Evolutionary conservation across 2,797 vertebrate species (phyloP).

Genomic region (Chloroceryle inda): DNA sequence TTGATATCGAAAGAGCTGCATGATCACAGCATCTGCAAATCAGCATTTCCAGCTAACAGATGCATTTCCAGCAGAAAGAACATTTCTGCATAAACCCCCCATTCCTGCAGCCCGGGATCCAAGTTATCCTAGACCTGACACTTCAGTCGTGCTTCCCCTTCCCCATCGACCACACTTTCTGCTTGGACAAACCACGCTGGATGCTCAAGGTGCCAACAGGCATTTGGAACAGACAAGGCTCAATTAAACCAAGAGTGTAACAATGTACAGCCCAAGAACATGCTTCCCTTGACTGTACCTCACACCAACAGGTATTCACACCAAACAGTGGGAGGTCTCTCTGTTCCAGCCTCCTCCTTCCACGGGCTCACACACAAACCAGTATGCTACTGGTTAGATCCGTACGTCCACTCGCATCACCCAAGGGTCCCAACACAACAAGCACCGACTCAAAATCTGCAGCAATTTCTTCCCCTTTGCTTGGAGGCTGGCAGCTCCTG

Average conservation of each 20-base stretch:
- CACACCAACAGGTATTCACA: background rate
- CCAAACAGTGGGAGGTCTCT: background rate
- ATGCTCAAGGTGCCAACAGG: background rate
- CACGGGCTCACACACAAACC: slow-evolving; percentile 10
- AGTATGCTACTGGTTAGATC: background rate
- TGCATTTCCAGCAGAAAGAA: background rate
- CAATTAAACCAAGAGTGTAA: background rate
- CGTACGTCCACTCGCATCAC: background rate
- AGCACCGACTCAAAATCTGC: background rate
- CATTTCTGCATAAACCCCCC: background rate
- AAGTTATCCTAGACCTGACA: accelerated
- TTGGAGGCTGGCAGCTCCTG: background rate
- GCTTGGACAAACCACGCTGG: background rate
- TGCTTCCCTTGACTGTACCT: background rate
- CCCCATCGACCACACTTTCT: background rate
- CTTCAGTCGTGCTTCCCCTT: background rate
- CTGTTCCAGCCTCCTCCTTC: background rate
- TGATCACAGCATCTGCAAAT: background rate
- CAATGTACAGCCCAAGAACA: accelerated
- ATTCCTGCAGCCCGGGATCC: background rate
- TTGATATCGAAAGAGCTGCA: background rate
- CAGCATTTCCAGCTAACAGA: background rate
- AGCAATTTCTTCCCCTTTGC: background rate
- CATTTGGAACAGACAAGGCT: background rate
- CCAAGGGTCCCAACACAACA: background rate